These are phyloP conservation scores for Tenthredo notha DNA, from an alignment of 2,888 invertebrate species.

Conservation along the genomic window DNA sequence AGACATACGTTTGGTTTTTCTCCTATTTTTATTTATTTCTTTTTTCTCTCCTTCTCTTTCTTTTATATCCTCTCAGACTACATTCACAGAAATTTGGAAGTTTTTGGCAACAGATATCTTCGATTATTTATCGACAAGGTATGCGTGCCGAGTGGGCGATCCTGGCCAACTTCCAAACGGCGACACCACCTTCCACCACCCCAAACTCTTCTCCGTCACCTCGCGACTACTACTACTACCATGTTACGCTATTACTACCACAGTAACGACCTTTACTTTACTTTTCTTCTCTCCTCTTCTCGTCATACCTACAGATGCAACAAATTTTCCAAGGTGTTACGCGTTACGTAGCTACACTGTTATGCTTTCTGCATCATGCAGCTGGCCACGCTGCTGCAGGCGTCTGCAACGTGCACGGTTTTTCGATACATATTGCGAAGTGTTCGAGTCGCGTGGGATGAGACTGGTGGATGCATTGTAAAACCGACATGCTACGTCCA, in stretches of 20 bases:
- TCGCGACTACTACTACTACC: constrained; percentile 7
- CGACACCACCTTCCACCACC: constrained; percentile 66
- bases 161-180: constrained; percentile 74
- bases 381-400: background rate
- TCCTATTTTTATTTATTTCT: background rate
- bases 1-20: background rate
- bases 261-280: background rate
- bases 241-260: constrained; percentile 26
- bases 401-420: constrained; percentile 13
- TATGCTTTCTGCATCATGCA: constrained; percentile 23
- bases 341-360: constrained; percentile 30
- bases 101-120: constrained; percentile 65
- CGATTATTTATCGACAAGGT: constrained; percentile 77
- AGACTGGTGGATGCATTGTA: background rate
- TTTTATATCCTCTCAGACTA: constrained; percentile 20
- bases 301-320: constrained; percentile 5
- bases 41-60: background rate
- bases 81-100: constrained; percentile 50
- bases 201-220: constrained; percentile 42
- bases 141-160: constrained; percentile 75
- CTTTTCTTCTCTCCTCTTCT: background rate
- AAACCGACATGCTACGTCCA: background rate
- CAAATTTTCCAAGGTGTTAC: constrained; percentile 21
- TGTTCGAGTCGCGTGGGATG: constrained; percentile 3
- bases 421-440: constrained; percentile 8